Evolutionary conservation across 92 coral and sea anemone species (phyloP).

Genomic region (Muricea muricata): DNA sequence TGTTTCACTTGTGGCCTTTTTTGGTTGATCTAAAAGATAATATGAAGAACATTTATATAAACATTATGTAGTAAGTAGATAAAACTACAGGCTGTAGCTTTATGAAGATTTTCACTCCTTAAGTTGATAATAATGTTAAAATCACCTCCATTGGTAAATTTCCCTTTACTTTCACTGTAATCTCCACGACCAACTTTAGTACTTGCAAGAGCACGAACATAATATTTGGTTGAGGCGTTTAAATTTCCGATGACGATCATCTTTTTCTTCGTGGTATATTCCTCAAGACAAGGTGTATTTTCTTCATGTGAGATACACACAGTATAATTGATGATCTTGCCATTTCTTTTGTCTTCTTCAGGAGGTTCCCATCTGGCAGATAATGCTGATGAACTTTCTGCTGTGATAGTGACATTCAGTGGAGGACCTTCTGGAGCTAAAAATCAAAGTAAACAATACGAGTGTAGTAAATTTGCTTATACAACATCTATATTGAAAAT

Average conservation of each 20-base stretch:
- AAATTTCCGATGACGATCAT: background rate
- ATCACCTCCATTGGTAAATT: background rate
- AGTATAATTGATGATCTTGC: background rate
- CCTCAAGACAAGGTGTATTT: background rate
- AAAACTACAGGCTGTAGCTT: background rate
- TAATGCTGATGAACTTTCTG: background rate
- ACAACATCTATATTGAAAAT: too few relatives aligned
- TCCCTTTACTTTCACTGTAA: background rate
- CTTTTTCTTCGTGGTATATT: background rate
- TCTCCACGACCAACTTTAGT: background rate
- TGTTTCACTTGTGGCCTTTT: background rate
- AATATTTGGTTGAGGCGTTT: background rate
- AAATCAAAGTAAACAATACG: background rate
- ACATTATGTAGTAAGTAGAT: too few relatives aligned
- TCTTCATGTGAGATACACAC: background rate
- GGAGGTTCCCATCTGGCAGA: background rate
- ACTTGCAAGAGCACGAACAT: background rate
- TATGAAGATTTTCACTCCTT: background rate
- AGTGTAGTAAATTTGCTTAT: background rate
- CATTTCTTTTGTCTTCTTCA: background rate
- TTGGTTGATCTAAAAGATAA: background rate
- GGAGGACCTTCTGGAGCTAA: background rate
- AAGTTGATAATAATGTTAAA: background rate
- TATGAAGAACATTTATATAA: background rate
- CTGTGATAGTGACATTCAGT: background rate